Base-by-base conservation (phyloP, 2,113 vertebrate species). In the Ceratotherium simum region DNA sequence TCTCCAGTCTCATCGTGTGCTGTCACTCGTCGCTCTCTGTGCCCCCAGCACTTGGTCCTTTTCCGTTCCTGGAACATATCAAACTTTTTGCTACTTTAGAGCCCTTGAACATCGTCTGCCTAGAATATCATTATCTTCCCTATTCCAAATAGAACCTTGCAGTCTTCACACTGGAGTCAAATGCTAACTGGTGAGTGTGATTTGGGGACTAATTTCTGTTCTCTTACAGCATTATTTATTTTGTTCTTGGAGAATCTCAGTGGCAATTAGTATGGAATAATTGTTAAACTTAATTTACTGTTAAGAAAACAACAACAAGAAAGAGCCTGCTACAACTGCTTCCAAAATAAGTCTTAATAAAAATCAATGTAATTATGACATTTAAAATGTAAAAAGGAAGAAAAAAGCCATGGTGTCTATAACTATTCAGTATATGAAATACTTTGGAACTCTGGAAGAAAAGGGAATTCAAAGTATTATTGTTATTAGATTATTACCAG, bases 311-410 rank as follows among this genome's bases (percentile, higher is more conserved):
- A 95, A 73, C 54, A 95, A 69, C 27, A 94, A 58, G 62, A 60
- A 85, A 87, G 54, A 80, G 2, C 8, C 33, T 93, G 21, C 42
- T 95, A 69, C 9, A 13, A 81, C 54, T 90, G 11, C 36, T 97
- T 87, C 14, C 31, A 93, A 96, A 93, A 94, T 92, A 90, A 96
- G 18, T 72, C 60, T 69, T 69, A 65, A 95, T 87, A 95, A 87
- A 90, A 93, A 72, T 92, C 29, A 88, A 70, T 87, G 42, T 87
- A 95, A 97, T 80, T 72, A 67, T 92, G 42, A 88, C 36, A 87
- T 76, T 92, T 62, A 95, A 95, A 97, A 81, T 75, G 17, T 86
- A 69, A 83, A 88, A 87, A 39, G 17, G 46, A 46, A 36, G 48
- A 48, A 86, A 94, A n/a, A 72, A 73, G 14, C 14, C 3, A 67